These are phyloP conservation scores for Epiblema foenella DNA, from an alignment of 2,888 invertebrate genomes.

Conservation along the genomic window DNA sequence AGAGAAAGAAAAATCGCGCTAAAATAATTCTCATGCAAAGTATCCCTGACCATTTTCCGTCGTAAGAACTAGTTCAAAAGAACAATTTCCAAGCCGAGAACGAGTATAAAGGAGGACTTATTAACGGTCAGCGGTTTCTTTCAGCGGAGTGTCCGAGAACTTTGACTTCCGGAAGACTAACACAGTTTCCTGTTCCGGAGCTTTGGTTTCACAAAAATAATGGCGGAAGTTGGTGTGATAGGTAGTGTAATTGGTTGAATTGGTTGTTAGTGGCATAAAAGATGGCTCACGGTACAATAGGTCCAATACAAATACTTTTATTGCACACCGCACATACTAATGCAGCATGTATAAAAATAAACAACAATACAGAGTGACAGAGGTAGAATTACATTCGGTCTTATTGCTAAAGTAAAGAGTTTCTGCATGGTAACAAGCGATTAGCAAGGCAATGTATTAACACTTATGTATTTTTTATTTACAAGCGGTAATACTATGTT, in stretches of 20 bases:
- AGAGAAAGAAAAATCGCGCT: background rate
- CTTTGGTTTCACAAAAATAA: background rate
- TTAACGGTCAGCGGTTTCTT: conserved; percentile 39
- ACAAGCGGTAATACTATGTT: too few species aligned
- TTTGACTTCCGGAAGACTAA: conserved; percentile 23
- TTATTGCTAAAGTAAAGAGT: too few species aligned
- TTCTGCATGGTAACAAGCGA: too few species aligned
- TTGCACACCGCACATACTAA: too few species aligned
- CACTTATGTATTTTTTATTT: too few species aligned
- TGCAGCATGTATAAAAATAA: too few species aligned
- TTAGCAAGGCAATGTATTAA: too few species aligned
- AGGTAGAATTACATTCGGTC: too few species aligned
- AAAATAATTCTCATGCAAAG: background rate
- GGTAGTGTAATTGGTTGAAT: background rate
- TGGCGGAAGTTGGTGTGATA: background rate
- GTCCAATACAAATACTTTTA: too few species aligned
- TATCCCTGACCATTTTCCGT: conserved; percentile 6
- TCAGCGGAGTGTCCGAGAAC: conserved; percentile 20
- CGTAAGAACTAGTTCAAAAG: conserved; percentile 9
- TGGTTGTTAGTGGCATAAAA: background rate
- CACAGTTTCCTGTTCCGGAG: conserved; percentile 26
- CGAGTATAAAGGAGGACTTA: conserved; percentile 33
- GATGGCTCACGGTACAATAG: background rate
- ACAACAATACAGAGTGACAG: too few species aligned
- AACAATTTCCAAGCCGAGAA: background rate